Conservation (phyloP, 2,888 invertebrate genomes). For the Tiliacea citrago region DNA sequence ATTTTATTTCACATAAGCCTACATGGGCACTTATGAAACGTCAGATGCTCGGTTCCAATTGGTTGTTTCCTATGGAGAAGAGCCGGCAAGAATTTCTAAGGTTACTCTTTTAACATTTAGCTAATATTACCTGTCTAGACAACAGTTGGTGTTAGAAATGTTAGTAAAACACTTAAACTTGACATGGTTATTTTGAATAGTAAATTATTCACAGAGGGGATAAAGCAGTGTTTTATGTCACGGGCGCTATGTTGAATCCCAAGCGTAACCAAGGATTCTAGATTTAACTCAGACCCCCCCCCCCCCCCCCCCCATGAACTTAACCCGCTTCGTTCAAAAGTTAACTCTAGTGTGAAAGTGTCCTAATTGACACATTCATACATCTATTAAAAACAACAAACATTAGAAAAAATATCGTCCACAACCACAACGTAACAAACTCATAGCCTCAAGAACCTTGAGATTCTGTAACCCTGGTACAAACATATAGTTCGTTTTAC, state of each 20-base stretch:
- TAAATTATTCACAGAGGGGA: background rate
- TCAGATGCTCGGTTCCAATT: no score
- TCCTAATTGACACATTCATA: background rate
- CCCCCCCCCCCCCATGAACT: no score
- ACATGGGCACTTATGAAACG: no score
- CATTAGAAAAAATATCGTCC: background rate
- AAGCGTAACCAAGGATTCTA: background rate
- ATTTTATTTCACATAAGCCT: no score
- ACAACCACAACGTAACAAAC: background rate
- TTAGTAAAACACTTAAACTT: background rate
- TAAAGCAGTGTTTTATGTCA: background rate
- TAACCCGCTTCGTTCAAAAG: no score
- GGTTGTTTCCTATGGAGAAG: no score
- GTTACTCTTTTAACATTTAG: no score
- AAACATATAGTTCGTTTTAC: conserved; percentile 46
- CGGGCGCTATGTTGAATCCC: background rate
- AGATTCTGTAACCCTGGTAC: conserved; percentile 57
- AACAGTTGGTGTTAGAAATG: background rate
- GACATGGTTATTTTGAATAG: background rate
- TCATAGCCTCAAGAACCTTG: conserved; percentile 49
- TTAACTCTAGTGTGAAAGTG: background rate
- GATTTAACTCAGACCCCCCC: no score
- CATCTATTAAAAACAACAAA: background rate
- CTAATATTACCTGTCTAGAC: no score
- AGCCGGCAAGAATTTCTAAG: no score